Base-by-base conservation (phyloP, 2,797 vertebrate genomes). In the Gambusia yucatana region DNA sequence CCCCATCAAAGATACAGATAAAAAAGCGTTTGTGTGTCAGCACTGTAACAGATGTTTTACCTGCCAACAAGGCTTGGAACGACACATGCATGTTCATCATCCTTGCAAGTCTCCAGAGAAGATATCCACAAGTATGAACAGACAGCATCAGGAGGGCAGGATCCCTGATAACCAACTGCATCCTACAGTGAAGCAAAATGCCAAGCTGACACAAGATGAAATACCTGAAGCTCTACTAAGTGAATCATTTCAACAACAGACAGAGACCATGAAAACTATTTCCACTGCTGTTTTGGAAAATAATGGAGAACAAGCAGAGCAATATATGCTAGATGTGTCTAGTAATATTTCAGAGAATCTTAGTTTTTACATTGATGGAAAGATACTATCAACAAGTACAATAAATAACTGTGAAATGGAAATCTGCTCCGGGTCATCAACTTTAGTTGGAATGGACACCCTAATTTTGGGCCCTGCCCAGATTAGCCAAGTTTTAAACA, bases 271-370 rank as follows among this genome's bases (percentile, higher is more conserved):
- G n/a, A 61, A 57, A 52, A 46, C 72, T 65, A 73, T 57, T 71
- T 73, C 84, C 47, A 79, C 81, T 57, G 73, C 82, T 28, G 91
- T 92, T 22, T 59, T 59, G 36, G 94, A 95, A 67, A 96, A 97
- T 78, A 96, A 97, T 1, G 94, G 93, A 2, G 95, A 96, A 52
- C 94, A 93, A 0, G 92, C 96, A 47, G 96, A 97, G 30, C 96
- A 97, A 48, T 99, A 97, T 84, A 97, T 98, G 91, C 96, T 99
- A 82, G 97, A 99, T 72, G 96, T 99, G 79, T 98, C 98, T 28
- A 97, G 97, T 91, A 98, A 98, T 87, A 97, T 98, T 87, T 98
- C 98, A 4, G 98, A 99, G 90, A 99, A 99, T 85, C 94, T 99
- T 78, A 98, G 98, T 90, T 97, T 98, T 90, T 99, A 98, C 79